phyloP scores from a whole-genome alignment of 2,888 invertebrate species.

The Macrosoma leucophasiata region DNA sequence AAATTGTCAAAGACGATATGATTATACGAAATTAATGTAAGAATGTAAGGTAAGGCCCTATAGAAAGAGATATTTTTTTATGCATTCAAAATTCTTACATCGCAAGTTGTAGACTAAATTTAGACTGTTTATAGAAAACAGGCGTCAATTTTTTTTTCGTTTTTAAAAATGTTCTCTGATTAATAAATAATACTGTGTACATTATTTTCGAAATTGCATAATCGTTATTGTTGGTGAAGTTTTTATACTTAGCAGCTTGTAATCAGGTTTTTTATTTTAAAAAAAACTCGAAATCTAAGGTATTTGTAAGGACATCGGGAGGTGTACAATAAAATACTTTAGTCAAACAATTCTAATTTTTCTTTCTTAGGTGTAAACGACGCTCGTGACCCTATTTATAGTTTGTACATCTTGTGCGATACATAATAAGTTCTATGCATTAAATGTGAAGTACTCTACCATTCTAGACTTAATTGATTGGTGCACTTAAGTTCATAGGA shows the following conservation, averaged over 20 bases:
- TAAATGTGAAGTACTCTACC: slow-evolving; percentile 50
- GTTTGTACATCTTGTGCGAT: slow-evolving; percentile 16
- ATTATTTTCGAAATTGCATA: slow-evolving; percentile 62
- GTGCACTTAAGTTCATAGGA: slow-evolving; percentile 53
- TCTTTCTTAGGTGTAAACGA: slow-evolving; percentile 35
- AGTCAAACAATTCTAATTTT: slow-evolving; percentile 49
- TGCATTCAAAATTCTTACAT: slow-evolving; percentile 67
- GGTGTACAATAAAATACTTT: slow-evolving; percentile 68
- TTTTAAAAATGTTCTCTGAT: slow-evolving; percentile 25
- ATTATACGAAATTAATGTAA: slow-evolving; percentile 71
- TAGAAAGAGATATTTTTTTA: slow-evolving; percentile 74
- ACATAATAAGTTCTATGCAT: slow-evolving; percentile 35
- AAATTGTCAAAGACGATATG: slow-evolving; percentile 72
- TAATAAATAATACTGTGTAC: slow-evolving; percentile 44
- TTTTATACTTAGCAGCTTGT: slow-evolving; percentile 69
- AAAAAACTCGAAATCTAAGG: slow-evolving; percentile 43
- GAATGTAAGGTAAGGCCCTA: slow-evolving; percentile 73
- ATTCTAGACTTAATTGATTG: slow-evolving; percentile 44
- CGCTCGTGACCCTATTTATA: slow-evolving; percentile 22
- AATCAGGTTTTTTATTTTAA: slow-evolving; percentile 61
- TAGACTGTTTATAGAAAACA: slow-evolving; percentile 42
- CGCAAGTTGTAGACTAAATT: slow-evolving; percentile 45
- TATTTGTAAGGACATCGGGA: slow-evolving; percentile 62
- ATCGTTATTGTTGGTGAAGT: slow-evolving; percentile 66
- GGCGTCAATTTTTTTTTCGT: slow-evolving; percentile 20